Base-by-base conservation (phyloP, 2,113 vertebrate species). In the Proteles cristata region DNA sequence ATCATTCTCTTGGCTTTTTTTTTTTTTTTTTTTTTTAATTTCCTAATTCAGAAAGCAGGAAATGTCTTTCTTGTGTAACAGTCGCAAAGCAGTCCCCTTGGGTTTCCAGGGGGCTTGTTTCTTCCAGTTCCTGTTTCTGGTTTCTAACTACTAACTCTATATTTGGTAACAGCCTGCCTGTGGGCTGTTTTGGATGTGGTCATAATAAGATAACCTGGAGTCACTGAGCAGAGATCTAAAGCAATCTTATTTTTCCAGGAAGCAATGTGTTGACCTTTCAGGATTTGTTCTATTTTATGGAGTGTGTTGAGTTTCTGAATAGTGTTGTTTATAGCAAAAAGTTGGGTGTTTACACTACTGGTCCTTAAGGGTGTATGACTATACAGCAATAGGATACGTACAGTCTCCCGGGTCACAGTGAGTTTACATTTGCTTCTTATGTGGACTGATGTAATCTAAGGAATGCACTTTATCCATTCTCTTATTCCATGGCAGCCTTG, bases 201-300 rank as follows among this genome's bases (percentile, higher is more conserved):
- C 89, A 35, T 88, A 97, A 90, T 93, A 94, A 96, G 93, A 98
- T 97, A 97, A 97, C 97, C 97, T 94, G 82, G 61, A 95, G 71
- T 80, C 82, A 80, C 11, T 66, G 66, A 93, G 80, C 85, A 94
- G 93, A 96, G 88, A 97, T 96, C 84, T 97, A 93, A 97, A 95
- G 94, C 88, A 95, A 96, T 97, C 88, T 90, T 89, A 90, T 94
- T 97, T 97, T 98, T 97, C 96, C 97, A 98, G 98, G 94, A 97
- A 98, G 94, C 61, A 83, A 69, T 15, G 0, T 58, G 73, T 74
- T 97, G 97, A 96, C 90, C 93, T 97, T 96, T 96, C 45, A 96
- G 63, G 79, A 96, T 91, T n/a, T 93, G 28, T 91, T 95, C 96
- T 96, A 68, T 80, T 94, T 96, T 95, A 95, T 53, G 12, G 45